A percentile compares a stretch with the other conserved stretches of the same genome.
phyloP scores from a whole-genome alignment of 1,140 invertebrate genomes.

The Oedothorax gibbosus region DNA sequence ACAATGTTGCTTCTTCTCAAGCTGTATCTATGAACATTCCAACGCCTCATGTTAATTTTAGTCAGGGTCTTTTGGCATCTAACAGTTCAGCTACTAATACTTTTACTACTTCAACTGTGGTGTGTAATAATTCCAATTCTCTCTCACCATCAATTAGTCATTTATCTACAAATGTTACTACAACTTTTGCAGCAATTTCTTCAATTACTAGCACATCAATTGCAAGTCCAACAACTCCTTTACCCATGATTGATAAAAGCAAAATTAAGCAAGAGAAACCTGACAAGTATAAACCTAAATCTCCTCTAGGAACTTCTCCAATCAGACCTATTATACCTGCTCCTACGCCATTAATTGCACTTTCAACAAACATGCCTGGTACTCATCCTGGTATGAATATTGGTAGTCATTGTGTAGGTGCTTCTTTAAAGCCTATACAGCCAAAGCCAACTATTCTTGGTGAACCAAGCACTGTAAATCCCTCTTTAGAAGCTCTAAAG shows the following conservation, averaged over 20 bases:
- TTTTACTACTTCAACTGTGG: slow-evolving; percentile 33
- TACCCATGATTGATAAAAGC: slow-evolving; percentile 51
- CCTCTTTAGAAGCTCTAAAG: slow-evolving; percentile 66
- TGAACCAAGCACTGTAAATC: slow-evolving; percentile 66
- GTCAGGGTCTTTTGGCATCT: slow-evolving; percentile 36
- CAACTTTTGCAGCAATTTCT: slow-evolving; percentile 28
- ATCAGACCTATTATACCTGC: slow-evolving; percentile 67
- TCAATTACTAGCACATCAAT: slow-evolving; percentile 34
- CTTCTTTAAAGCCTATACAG: slow-evolving; percentile 68
- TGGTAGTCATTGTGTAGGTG: slow-evolving; percentile 61
- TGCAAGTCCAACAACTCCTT: slow-evolving; percentile 30
- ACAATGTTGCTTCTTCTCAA: slow-evolving; percentile 37
- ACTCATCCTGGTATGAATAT: slow-evolving; percentile 62
- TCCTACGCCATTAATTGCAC: slow-evolving; percentile 62
- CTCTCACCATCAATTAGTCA: slow-evolving; percentile 35
- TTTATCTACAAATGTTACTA: slow-evolving; percentile 39
- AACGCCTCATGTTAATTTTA: slow-evolving; percentile 56
- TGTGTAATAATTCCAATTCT: slow-evolving; percentile 47
- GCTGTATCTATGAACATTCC: slow-evolving; percentile 54
- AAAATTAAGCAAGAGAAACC: slow-evolving; percentile 62
- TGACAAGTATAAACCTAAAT: slow-evolving; percentile 64
- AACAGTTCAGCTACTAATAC: slow-evolving; percentile 22
- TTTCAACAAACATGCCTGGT: slow-evolving; percentile 59
- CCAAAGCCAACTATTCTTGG: slow-evolving; percentile 69
- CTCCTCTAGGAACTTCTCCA: slow-evolving; percentile 48